These are phyloP conservation scores for Thymelicus lineola DNA, from an alignment of 2,888 invertebrate species.

Conservation along the genomic window DNA sequence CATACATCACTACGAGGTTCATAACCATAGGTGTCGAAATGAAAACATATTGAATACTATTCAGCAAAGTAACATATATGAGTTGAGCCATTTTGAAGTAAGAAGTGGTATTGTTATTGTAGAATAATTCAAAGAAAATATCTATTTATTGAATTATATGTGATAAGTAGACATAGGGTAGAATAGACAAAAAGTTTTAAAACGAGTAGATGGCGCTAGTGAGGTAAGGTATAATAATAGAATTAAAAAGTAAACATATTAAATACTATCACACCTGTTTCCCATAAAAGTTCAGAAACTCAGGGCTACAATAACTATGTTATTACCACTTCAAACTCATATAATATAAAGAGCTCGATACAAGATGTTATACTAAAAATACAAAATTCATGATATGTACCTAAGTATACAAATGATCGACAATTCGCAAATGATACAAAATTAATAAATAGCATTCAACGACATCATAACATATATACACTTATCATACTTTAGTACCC, in stretches of 20 bases:
- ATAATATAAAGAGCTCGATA: constrained; percentile 18
- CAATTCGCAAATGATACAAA: constrained; percentile 76
- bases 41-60: constrained; percentile 47
- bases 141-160: too few species aligned
- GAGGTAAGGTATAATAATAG: background rate
- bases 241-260: background rate
- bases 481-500: constrained; percentile 82
- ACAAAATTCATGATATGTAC: constrained; percentile 81
- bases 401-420: constrained; percentile 81
- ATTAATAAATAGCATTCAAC: constrained; percentile 80
- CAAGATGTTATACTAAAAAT: constrained; percentile 57
- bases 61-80: constrained; percentile 28
- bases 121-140: background rate
- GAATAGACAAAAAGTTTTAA: too few species aligned
- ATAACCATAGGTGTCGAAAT: constrained; percentile 65
- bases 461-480: constrained; percentile 78
- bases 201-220: background rate
- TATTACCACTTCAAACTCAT: constrained; percentile 28
- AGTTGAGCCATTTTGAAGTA: constrained; percentile 48
- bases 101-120: constrained; percentile 45
- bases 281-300: background rate
- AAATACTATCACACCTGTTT: background rate
- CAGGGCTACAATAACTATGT: background rate
- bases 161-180: too few species aligned
- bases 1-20: constrained; percentile 63